phyloP scores from a whole-genome alignment of 2,797 vertebrate genomes.

The Centroberyx gerrardi region DNA sequence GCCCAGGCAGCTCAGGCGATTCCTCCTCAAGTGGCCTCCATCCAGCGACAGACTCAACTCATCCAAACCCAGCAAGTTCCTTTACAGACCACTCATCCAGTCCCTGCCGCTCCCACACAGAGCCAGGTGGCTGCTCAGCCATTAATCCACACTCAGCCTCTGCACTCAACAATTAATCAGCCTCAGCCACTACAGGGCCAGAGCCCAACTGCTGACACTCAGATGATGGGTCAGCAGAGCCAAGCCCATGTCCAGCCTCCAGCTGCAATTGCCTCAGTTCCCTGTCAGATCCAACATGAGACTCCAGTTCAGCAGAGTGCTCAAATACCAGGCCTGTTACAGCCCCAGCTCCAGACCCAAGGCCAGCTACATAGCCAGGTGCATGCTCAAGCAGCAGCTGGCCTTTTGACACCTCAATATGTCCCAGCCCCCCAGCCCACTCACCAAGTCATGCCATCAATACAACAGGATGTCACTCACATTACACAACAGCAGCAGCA shows the following conservation, averaged over 20 bases:
- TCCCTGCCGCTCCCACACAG: slow-evolving; percentile 60
- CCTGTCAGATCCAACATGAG: slow-evolving; percentile 65
- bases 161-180: slow-evolving; percentile 53
- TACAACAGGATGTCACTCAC: slow-evolving; percentile 72
- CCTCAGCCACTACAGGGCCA: slow-evolving; percentile 52
- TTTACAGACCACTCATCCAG: slow-evolving; percentile 70
- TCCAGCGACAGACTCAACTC: slow-evolving; percentile 67
- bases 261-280: slow-evolving; percentile 44
- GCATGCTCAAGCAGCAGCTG: slow-evolving; percentile 61
- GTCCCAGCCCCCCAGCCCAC: slow-evolving; percentile 64
- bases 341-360: slow-evolving; percentile 70
- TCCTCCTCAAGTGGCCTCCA: slow-evolving; percentile 43
- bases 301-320: slow-evolving; percentile 64
- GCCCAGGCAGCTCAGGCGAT: slow-evolving; percentile 55
- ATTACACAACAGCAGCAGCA: slow-evolving; percentile 64
- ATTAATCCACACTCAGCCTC: slow-evolving; percentile 65
- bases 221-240: slow-evolving; percentile 63
- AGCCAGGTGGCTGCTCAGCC: slow-evolving; percentile 66
- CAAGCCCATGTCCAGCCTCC: slow-evolving; percentile 58
- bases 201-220: slow-evolving; percentile 45
- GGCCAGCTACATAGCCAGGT: slow-evolving; percentile 53
- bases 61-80: slow-evolving; percentile 74
- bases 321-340: slow-evolving; percentile 58
- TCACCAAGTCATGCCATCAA: slow-evolving; percentile 70
- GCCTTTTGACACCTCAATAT: slow-evolving; percentile 71